phyloP scores from a whole-genome alignment of 2,113 vertebrate genomes.

The Corythornis madagascariensis region DNA sequence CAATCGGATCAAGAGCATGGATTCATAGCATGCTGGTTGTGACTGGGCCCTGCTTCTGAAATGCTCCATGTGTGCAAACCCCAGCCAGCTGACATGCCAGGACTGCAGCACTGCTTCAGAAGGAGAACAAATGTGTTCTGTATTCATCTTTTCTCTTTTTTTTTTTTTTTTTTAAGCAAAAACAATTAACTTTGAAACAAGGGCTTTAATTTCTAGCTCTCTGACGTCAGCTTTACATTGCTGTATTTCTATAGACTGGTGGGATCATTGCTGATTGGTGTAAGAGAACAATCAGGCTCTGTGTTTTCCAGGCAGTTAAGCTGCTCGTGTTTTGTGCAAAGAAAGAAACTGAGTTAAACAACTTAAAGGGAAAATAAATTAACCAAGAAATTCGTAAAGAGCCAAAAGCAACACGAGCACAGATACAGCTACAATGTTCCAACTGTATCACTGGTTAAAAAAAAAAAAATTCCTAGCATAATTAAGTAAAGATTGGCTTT shows the following conservation, averaged over 20 bases:
- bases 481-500: constrained; percentile 15
- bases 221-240: not conserved
- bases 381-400: constrained; percentile 16
- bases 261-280: not conserved
- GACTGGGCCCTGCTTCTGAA: not conserved
- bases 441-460: not conserved
- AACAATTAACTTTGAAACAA: constrained; percentile 17
- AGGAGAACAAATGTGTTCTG: constrained; percentile 18
- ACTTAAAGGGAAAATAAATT: constrained; percentile 21
- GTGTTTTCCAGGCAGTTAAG: not conserved
- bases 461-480: not conserved
- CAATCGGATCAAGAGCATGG: not conserved
- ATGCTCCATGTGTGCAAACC: not conserved
- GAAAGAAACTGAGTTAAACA: constrained; percentile 23
- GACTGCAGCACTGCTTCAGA: not conserved
- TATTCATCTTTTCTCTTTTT: not conserved
- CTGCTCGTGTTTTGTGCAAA: constrained; percentile 6
- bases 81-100: not conserved
- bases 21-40: not conserved
- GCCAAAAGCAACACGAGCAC: constrained; percentile 14
- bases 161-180: not conserved
- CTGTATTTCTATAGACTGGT: not conserved
- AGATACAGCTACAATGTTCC: not conserved
- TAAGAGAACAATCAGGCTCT: not conserved
- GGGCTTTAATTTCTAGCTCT: not conserved